Percentiles rank a stretch among this genome's conserved stretches.
Conservation (phyloP, 2,888 invertebrate genomes). For the Scelioninae gen. 1 region DNA sequence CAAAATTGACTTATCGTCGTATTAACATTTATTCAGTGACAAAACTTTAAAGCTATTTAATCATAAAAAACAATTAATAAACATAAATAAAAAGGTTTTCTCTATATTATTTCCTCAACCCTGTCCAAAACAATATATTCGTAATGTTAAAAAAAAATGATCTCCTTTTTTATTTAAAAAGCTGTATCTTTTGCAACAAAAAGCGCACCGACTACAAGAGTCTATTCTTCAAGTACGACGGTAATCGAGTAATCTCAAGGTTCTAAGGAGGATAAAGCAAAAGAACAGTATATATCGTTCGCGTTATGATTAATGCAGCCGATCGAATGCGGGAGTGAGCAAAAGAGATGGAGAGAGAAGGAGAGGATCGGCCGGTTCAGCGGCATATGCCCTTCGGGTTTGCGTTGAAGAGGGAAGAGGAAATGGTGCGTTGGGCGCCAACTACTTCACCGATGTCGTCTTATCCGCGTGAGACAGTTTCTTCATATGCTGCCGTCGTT, state of each 20-base stretch:
- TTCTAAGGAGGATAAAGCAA: slow-evolving; percentile 51
- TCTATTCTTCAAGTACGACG: slow-evolving; percentile 41
- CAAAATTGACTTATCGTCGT: no score
- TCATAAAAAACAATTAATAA: no score
- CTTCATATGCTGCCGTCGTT: slow-evolving; percentile 43
- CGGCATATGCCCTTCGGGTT: slow-evolving; percentile 75
- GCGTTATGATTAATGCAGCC: slow-evolving; percentile 71
- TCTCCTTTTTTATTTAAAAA: no score
- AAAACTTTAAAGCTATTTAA: no score
- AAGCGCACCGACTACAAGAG: no score
- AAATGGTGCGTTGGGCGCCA: slow-evolving; percentile 76
- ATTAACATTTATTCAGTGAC: no score
- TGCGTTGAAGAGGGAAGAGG: slow-evolving; percentile 71
- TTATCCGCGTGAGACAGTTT: slow-evolving; percentile 61
- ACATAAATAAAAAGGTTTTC: no score
- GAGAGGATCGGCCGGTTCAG: slow-evolving; percentile 77
- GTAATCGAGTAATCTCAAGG: slow-evolving; percentile 59
- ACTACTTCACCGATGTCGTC: slow-evolving; percentile 48
- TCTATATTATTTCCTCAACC: no score
- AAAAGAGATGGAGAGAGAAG: neutral
- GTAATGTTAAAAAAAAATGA: no score
- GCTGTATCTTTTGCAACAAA: no score
- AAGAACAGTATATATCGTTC: slow-evolving; percentile 64
- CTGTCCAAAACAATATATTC: no score
- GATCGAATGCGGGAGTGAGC: slow-evolving; percentile 70